Conservation (phyloP, 2,113 vertebrate species). For the Recurvirostra avosetta region DNA sequence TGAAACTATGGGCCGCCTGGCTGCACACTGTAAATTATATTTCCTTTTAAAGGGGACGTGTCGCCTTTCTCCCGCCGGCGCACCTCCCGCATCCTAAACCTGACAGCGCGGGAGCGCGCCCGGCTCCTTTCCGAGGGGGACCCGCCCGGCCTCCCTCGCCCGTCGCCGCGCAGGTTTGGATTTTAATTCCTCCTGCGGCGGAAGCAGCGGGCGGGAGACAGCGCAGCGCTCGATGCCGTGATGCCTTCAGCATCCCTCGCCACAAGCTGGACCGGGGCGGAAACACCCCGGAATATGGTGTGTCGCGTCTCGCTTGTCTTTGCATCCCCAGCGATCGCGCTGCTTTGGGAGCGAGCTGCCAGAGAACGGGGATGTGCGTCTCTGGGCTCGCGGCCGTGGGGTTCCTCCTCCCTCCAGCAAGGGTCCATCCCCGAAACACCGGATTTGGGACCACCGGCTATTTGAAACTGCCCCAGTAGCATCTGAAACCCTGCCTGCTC, state of each 20-base stretch:
- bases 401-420: not conserved
- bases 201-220: not conserved
- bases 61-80: constrained; percentile 69
- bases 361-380: fast-evolving
- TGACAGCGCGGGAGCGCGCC: not conserved
- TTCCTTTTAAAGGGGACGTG: constrained; percentile 86
- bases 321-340: fast-evolving
- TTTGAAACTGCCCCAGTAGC: not conserved
- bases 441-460: not conserved
- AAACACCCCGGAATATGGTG: fast-evolving
- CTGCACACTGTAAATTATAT: constrained; percentile 89
- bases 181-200: not conserved
- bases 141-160: not conserved
- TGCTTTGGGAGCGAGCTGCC: not conserved
- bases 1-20: constrained; percentile 82
- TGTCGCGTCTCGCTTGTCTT: not conserved
- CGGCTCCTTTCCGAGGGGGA: not conserved
- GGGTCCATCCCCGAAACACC: not conserved
- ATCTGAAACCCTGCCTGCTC: not conserved
- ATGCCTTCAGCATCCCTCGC: not conserved
- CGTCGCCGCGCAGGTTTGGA: fast-evolving
- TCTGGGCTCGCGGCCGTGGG: fast-evolving
- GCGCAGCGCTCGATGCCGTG: fast-evolving
- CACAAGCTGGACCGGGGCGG: not conserved
- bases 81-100: constrained; percentile 69